phyloP scores from a whole-genome alignment of 2,797 vertebrate species.

The Setipinna tenuifilis region DNA sequence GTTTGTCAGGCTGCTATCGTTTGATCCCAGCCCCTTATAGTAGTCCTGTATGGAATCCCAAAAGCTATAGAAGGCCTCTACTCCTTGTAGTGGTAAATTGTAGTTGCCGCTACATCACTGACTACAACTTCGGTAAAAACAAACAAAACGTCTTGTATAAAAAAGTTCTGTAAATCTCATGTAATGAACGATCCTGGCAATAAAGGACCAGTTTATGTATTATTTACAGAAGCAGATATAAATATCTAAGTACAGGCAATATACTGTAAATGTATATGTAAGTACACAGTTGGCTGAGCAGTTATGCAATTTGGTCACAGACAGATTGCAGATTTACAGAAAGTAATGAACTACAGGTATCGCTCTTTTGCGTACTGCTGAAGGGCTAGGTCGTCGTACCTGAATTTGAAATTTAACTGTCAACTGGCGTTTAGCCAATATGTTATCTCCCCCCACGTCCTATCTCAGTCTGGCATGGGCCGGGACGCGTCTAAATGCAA shows the following conservation, averaged over 20 bases:
- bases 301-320: neutral
- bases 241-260: neutral
- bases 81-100: no score
- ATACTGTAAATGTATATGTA: neutral
- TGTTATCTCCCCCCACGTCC: neutral
- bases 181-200: no score
- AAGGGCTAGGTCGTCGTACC: neutral
- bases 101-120: no score
- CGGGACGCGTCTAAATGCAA: slow-evolving; percentile 74
- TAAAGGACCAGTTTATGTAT: no score
- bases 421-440: slow-evolving; percentile 8
- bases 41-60: no score
- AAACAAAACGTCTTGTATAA: no score
- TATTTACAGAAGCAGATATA: no score
- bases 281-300: neutral
- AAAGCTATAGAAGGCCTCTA: no score
- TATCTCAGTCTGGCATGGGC: slow-evolving; percentile 43
- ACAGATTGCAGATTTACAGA: neutral
- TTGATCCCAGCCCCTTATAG: no score
- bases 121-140: no score
- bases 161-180: no score
- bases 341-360: neutral
- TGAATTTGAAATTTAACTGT: neutral
- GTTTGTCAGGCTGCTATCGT: no score
- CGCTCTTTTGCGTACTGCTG: neutral